phyloP scores from a whole-genome alignment of 2,888 invertebrate genomes.

The Agonopterix arenella region DNA sequence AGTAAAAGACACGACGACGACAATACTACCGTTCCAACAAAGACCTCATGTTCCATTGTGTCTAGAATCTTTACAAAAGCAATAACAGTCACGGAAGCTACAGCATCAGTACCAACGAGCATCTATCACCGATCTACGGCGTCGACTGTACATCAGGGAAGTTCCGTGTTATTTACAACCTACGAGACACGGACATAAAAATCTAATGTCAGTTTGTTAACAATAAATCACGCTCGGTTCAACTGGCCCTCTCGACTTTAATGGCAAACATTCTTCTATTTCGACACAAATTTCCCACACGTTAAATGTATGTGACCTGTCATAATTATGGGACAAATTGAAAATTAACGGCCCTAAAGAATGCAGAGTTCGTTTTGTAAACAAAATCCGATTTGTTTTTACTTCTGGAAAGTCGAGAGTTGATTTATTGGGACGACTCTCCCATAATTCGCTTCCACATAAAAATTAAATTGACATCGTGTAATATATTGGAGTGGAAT shows the following conservation, averaged over 20 bases:
- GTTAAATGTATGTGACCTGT: slow-evolving; percentile 17
- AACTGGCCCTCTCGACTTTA: slow-evolving; percentile 18
- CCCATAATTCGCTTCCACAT: slow-evolving; percentile 9
- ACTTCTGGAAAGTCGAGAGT: slow-evolving; percentile 4
- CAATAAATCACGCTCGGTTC: slow-evolving; percentile 45
- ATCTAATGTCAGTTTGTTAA: slow-evolving; percentile 53
- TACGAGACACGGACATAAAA: slow-evolving; percentile 61
- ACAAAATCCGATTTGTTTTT: slow-evolving; percentile 7
- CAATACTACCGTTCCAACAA: too few relatives aligned
- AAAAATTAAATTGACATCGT: slow-evolving; percentile 6
- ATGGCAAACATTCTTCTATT: slow-evolving; percentile 56
- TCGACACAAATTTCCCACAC: slow-evolving; percentile 55
- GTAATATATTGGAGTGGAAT: slow-evolving; percentile 8
- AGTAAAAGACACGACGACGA: too few relatives aligned
- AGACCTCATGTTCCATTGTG: too few relatives aligned
- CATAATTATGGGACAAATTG: slow-evolving; percentile 41
- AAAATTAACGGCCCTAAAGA: slow-evolving; percentile 13
- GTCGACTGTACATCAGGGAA: slow-evolving; percentile 27
- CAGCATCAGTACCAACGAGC: too few relatives aligned
- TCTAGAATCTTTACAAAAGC: too few relatives aligned
- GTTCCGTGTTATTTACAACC: slow-evolving; percentile 58
- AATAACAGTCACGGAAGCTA: too few relatives aligned
- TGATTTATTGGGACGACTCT: slow-evolving; percentile 5
- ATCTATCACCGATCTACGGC: slow-evolving; percentile 1
- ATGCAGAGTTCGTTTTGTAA: slow-evolving; percentile 5